Percentiles rank a stretch among this genome's conserved stretches.
phyloP scores from a whole-genome alignment of 2,888 invertebrate genomes.

The Microctonus aethiopoides region DNA sequence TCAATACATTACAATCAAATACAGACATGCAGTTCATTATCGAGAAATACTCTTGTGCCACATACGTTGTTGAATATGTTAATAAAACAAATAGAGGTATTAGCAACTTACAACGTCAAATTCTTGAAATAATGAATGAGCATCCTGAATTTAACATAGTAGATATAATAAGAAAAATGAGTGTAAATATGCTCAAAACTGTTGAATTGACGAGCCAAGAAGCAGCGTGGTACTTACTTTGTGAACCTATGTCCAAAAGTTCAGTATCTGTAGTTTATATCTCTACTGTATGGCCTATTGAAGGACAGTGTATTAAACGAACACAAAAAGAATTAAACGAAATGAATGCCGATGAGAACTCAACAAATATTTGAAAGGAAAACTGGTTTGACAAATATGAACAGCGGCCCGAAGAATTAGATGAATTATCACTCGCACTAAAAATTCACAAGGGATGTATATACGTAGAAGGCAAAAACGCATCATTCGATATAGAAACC shows the following conservation, averaged over 20 bases:
- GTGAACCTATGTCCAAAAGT: neutral
- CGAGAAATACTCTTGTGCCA: too few relatives aligned
- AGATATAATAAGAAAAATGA: slow-evolving; percentile 26
- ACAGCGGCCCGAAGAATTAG: slow-evolving; percentile 55
- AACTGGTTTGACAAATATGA: slow-evolving; percentile 65
- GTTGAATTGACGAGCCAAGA: neutral
- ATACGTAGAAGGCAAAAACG: slow-evolving; percentile 46
- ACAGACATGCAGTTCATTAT: too few relatives aligned
- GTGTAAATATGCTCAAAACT: neutral
- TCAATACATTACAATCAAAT: too few relatives aligned
- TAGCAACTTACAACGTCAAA: slow-evolving; percentile 57
- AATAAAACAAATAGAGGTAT: slow-evolving; percentile 61
- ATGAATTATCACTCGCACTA: slow-evolving; percentile 56
- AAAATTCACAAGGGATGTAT: slow-evolving; percentile 52
- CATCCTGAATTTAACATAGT: slow-evolving; percentile 56
- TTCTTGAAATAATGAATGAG: slow-evolving; percentile 54
- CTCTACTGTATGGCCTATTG: neutral
- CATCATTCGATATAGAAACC: slow-evolving; percentile 59
- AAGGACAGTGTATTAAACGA: neutral
- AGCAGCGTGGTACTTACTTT: neutral
- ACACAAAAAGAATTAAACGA: neutral
- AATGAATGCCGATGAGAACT: slow-evolving; percentile 45
- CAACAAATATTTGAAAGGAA: slow-evolving; percentile 62
- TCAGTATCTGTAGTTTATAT: neutral
- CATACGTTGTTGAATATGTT: slow-evolving; percentile 60